phyloP scores from a whole-genome alignment of 2,113 vertebrate genomes.

The Epinephelus lanceolatus region DNA sequence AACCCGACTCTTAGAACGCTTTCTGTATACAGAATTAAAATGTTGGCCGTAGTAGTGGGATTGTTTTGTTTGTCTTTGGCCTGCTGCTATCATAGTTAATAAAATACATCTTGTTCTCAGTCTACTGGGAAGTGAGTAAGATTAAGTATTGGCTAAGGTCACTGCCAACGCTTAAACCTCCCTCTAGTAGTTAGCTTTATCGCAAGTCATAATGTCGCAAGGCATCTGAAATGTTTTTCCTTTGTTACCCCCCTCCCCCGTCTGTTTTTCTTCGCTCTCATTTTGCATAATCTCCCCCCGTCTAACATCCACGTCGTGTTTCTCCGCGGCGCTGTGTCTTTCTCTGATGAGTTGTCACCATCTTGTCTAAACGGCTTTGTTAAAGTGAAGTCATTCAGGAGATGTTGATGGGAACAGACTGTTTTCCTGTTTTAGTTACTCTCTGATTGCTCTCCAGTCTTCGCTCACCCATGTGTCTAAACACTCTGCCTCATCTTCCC shows the following conservation, averaged over 20 bases:
- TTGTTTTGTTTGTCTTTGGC: background rate
- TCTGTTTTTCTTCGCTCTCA: slow-evolving; percentile 36
- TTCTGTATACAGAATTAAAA: background rate
- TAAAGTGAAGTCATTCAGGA: slow-evolving; percentile 69
- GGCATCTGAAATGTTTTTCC: slow-evolving; percentile 17
- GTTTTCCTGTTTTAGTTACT: slow-evolving; percentile 78
- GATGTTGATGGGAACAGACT: slow-evolving; percentile 69
- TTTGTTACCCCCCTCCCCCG: background rate
- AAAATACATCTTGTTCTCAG: slow-evolving; percentile 13
- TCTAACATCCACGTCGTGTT: slow-evolving; percentile 45
- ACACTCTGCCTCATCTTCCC: slow-evolving; percentile 56
- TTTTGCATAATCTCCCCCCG: slow-evolving; percentile 55
- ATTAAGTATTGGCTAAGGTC: slow-evolving; percentile 23
- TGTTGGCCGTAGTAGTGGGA: background rate
- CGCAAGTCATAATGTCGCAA: slow-evolving; percentile 39
- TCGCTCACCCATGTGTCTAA: slow-evolving; percentile 74
- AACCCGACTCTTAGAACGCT: background rate
- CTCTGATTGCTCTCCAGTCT: slow-evolving; percentile 76
- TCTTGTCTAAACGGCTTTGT: slow-evolving; percentile 65
- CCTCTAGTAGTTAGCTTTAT: slow-evolving; percentile 36
- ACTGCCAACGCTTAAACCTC: slow-evolving; percentile 16
- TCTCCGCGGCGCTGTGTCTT: slow-evolving; percentile 42
- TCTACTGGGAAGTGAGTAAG: background rate
- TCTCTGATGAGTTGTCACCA: slow-evolving; percentile 70
- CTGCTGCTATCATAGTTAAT: background rate